Evolutionary conservation across 1,140 invertebrate species (phyloP).

Genomic region (Drosophila leontia): DNA sequence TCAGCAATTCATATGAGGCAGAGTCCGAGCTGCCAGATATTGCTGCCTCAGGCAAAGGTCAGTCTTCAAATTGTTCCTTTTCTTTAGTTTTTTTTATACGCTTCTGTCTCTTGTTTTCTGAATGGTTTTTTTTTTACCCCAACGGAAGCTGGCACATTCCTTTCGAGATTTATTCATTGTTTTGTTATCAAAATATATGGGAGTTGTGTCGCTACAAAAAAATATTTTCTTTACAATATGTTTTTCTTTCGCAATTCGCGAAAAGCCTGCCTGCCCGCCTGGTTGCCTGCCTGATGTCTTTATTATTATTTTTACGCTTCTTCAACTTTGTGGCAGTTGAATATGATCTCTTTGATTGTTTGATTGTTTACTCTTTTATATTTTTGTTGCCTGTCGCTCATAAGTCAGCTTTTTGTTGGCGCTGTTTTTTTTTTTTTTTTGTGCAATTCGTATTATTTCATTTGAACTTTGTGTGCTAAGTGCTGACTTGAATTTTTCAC

Average conservation of each 20-base stretch:
- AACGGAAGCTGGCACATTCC: conserved; percentile 22
- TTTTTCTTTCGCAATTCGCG: conserved; percentile 6
- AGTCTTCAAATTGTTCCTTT: conserved; percentile 5
- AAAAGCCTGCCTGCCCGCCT: neutral
- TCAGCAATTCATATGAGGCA: conserved; percentile 43
- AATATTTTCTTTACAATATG: conserved; percentile 19
- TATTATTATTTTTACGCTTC: conserved; percentile 26
- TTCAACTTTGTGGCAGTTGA: conserved; percentile 32
- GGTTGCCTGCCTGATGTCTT: conserved; percentile 7
- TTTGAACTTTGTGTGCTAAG: conserved; percentile 6
- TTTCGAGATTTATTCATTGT: neutral
- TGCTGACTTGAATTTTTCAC: conserved; percentile 19
- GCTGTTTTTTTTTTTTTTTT: neutral
- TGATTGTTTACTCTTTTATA: conserved; percentile 24
- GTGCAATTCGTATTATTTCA: conserved; percentile 24
- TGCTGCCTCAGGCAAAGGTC: conserved; percentile 21
- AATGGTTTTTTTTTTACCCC: neutral
- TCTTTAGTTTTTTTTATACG: neutral
- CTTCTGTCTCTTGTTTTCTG: neutral
- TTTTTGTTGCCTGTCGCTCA: conserved; percentile 30
- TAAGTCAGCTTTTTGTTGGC: conserved; percentile 17
- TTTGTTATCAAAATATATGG: conserved; percentile 17
- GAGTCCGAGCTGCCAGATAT: neutral
- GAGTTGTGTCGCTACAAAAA: neutral
- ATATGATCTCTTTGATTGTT: conserved; percentile 29